Percentiles rank a stretch among this genome's conserved stretches.
Evolutionary conservation across 1,140 invertebrate genomes (phyloP).

Genomic region (Archegozetes longisetosus): DNA sequence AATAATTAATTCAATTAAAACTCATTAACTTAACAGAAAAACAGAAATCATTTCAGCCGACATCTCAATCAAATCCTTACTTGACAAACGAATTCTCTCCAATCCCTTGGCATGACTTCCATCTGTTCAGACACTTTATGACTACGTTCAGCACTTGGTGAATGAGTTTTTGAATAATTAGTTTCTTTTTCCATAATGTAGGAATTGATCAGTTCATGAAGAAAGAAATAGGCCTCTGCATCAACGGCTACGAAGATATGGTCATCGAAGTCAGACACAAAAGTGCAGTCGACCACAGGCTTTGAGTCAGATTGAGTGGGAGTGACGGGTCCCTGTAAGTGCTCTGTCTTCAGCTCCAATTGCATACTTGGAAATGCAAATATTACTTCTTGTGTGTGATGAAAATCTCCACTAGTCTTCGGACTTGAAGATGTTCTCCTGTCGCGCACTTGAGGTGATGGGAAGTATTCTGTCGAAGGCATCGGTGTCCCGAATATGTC

Average conservation of each 20-base stretch:
- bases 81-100: constrained; percentile 7
- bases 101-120: constrained; percentile 1
- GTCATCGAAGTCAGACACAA: constrained; percentile 95
- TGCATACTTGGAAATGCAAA: constrained; percentile 84
- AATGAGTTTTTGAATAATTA: constrained; percentile 28
- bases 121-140: not conserved
- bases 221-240: constrained; percentile 91
- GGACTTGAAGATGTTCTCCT: constrained; percentile 24
- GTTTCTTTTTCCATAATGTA: constrained; percentile 83
- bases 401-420: constrained; percentile 52
- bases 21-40: not conserved
- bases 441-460: constrained; percentile 15
- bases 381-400: constrained; percentile 82
- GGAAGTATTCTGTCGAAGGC: not conserved
- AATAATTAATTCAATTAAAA: too few relatives aligned
- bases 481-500: constrained; percentile 6
- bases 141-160: not conserved
- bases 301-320: constrained; percentile 50
- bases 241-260: constrained; percentile 96
- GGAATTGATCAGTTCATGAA: constrained; percentile 88
- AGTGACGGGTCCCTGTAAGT: constrained; percentile 46
- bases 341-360: constrained; percentile 80
- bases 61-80: not conserved
- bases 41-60: not conserved
- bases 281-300: constrained; percentile 82